Conservation (phyloP, 2,113 vertebrate species). For the Grus americana region DNA sequence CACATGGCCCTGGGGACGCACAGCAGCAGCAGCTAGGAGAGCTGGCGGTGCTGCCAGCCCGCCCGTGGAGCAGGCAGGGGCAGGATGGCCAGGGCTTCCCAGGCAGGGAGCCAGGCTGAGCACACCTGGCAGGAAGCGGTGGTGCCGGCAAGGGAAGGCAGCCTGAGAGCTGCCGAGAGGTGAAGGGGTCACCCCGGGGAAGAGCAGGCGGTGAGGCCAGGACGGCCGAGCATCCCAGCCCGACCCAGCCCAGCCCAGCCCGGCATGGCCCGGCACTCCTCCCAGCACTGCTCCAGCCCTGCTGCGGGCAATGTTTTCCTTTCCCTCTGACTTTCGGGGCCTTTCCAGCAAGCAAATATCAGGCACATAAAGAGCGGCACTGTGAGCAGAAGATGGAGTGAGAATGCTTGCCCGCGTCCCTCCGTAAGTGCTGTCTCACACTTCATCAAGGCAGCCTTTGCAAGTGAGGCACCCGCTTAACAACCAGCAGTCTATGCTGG, state of each 20-base stretch:
- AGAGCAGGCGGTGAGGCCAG: neutral
- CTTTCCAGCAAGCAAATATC: slow-evolving; percentile 70
- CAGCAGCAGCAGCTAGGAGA: neutral
- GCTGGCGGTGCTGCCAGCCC: neutral
- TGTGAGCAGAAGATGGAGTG: slow-evolving; percentile 70
- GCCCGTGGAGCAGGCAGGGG: neutral
- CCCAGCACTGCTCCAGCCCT: neutral
- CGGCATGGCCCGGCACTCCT: neutral
- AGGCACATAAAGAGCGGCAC: slow-evolving; percentile 71
- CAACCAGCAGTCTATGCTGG: slow-evolving; percentile 69
- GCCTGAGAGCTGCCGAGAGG: slow-evolving; percentile 29
- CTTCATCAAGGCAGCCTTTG: slow-evolving; percentile 75
- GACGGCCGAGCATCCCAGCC: neutral
- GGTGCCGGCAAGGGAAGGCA: slow-evolving; percentile 20
- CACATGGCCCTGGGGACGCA: rapidly evolving
- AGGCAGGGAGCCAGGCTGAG: slow-evolving; percentile 59
- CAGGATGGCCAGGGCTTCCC: slow-evolving; percentile 31
- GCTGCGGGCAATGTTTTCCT: slow-evolving; percentile 64
- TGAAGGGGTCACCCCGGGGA: slow-evolving; percentile 58
- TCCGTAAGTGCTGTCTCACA: slow-evolving; percentile 70
- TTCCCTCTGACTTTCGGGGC: slow-evolving; percentile 48
- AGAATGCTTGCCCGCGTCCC: slow-evolving; percentile 64
- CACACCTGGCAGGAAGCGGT: slow-evolving; percentile 52
- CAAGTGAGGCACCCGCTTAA: slow-evolving; percentile 55
- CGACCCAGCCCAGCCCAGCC: neutral